phyloP scores from a whole-genome alignment of 2,113 vertebrate species.

The Thomomys bottae region DNA sequence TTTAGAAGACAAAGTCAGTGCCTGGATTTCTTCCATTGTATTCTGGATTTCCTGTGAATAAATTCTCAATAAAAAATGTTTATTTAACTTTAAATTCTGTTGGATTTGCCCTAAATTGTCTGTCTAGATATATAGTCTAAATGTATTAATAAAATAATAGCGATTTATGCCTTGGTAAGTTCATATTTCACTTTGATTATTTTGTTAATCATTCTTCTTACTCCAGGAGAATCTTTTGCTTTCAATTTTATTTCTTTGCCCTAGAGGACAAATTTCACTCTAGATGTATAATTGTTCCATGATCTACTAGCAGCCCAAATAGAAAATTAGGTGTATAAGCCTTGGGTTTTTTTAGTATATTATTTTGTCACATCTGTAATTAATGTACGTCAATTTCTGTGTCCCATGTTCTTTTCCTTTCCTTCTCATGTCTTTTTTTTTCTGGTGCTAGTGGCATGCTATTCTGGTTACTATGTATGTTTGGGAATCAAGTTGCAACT shows the following conservation, averaged over 20 bases:
- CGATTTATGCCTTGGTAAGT: background rate
- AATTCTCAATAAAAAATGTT: background rate
- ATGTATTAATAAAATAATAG: background rate
- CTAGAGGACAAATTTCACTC: background rate
- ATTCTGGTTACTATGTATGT: background rate
- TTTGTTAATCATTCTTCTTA: background rate
- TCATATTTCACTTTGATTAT: conserved; percentile 17
- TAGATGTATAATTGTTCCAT: background rate
- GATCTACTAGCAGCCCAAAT: background rate
- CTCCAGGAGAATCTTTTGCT: background rate
- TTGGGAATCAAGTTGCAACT: background rate
- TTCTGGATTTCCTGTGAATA: background rate
- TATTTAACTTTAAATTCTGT: conserved; percentile 12
- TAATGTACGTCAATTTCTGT: background rate
- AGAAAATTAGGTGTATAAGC: background rate
- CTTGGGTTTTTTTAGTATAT: background rate
- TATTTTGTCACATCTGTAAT: background rate
- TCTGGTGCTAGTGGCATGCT: background rate
- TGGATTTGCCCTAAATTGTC: too few relatives aligned
- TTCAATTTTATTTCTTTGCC: background rate
- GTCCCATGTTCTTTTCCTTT: background rate
- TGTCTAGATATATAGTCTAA: background rate
- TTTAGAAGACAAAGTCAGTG: background rate
- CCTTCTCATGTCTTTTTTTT: background rate
- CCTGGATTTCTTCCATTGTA: background rate